These are phyloP conservation scores for Mixornis gularis DNA, from an alignment of 2,113 vertebrate genomes.

Conservation along the genomic window DNA sequence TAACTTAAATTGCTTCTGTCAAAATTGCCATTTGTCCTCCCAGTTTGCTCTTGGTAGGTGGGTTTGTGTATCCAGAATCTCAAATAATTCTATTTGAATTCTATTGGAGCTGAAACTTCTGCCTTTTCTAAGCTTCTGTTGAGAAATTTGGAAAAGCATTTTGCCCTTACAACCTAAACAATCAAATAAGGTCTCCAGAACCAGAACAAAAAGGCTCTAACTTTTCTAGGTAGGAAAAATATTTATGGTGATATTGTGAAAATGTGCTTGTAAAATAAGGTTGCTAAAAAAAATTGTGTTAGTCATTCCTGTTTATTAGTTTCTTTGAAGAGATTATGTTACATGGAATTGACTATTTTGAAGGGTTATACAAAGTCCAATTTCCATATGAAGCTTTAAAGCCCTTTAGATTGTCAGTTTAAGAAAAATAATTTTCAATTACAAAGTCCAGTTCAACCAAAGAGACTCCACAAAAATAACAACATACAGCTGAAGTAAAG, in stretches of 20 bases:
- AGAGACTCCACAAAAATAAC: background rate
- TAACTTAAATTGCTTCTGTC: background rate
- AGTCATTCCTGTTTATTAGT: background rate
- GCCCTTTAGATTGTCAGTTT: background rate
- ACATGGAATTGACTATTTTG: background rate
- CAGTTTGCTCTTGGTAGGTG: background rate
- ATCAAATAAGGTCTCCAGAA: background rate
- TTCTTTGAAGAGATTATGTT: background rate
- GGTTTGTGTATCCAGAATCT: background rate
- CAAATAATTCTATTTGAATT: background rate
- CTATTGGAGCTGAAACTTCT: background rate
- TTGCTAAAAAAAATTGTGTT: background rate
- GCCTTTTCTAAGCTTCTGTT: background rate
- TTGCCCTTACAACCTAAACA: background rate
- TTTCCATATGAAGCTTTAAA: background rate
- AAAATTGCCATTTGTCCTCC: background rate
- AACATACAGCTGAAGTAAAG: background rate
- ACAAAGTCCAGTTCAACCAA: background rate
- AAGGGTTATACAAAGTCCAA: background rate
- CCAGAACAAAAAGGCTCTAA: background rate
- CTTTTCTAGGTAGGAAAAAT: background rate
- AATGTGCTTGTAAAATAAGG: background rate
- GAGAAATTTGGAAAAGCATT: background rate
- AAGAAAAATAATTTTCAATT: background rate
- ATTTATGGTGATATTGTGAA: background rate